phyloP scores from a whole-genome alignment of 2,888 invertebrate species.

The Tupiocoris notatus region DNA sequence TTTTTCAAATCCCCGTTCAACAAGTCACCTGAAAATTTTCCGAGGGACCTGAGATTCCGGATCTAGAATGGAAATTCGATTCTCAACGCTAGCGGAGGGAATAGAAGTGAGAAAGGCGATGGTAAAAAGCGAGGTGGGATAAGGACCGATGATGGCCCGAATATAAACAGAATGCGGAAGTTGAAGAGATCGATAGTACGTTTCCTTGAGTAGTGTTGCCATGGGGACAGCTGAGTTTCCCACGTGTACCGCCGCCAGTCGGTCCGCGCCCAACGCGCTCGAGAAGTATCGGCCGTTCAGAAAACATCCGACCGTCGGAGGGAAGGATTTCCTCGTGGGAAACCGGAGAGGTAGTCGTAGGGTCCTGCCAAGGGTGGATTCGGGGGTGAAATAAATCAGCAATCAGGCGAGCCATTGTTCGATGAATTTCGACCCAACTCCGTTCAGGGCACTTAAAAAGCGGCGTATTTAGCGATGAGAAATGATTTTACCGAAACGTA shows the following conservation, averaged over 20 bases:
- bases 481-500: no score
- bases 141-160: conserved; percentile 21
- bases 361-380: neutral
- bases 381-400: no score
- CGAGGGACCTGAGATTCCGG: no score
- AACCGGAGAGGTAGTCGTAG: neutral
- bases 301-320: conserved; percentile 15
- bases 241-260: conserved; percentile 33
- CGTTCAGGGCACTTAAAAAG: conserved; percentile 1
- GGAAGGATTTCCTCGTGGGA: neutral
- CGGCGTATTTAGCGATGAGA: no score
- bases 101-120: neutral
- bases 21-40: no score
- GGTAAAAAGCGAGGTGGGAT: neutral
- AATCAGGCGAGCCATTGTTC: no score
- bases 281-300: conserved; percentile 4
- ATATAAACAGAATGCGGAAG: conserved; percentile 41
- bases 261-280: conserved; percentile 1
- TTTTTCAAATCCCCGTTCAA: no score
- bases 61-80: no score
- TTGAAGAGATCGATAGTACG: conserved; percentile 39
- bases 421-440: neutral
- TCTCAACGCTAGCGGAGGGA: no score
- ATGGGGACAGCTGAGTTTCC: conserved; percentile 42
- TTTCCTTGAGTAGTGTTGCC: conserved; percentile 42